These are phyloP conservation scores for Zaprionus ornatus DNA, from an alignment of 1,140 invertebrate genomes.

Conservation along the genomic window DNA sequence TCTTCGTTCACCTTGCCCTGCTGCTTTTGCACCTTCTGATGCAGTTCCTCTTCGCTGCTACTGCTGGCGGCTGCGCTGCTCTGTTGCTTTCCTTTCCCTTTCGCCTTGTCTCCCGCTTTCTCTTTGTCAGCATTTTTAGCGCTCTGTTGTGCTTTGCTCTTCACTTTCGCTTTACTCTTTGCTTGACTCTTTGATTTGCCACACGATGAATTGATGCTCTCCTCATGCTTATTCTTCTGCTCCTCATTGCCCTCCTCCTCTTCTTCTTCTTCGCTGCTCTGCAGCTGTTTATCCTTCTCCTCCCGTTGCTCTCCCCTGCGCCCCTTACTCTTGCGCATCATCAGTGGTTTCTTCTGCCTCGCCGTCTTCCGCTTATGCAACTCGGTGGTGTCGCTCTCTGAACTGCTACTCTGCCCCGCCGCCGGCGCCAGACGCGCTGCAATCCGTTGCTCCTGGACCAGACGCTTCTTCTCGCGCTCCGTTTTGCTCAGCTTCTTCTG, in stretches of 20 bases:
- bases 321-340: slow-evolving; percentile 59
- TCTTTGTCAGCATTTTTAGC: not conserved
- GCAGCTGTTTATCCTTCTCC: slow-evolving; percentile 24
- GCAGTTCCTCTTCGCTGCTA: not conserved
- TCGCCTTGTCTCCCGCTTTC: not conserved
- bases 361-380: slow-evolving; percentile 67
- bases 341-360: slow-evolving; percentile 69
- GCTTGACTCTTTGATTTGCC: slow-evolving; percentile 34
- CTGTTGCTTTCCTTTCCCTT: not conserved
- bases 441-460: slow-evolving; percentile 73
- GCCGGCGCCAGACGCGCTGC: slow-evolving; percentile 64
- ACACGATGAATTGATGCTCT: slow-evolving; percentile 8
- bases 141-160: slow-evolving; percentile 3
- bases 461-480: slow-evolving; percentile 76
- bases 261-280: slow-evolving; percentile 17
- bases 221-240: not conserved
- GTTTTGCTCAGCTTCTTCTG: slow-evolving; percentile 76
- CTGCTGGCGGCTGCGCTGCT: slow-evolving; percentile 14
- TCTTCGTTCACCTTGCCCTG: not conserved
- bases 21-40: not conserved
- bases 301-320: slow-evolving; percentile 14
- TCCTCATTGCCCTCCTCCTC: not conserved
- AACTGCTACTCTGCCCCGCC: slow-evolving; percentile 67
- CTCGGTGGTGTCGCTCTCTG: slow-evolving; percentile 78
- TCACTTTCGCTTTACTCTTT: slow-evolving; percentile 21